Conservation (phyloP, 2,888 invertebrate genomes). For the Therioaphis trifolii region DNA sequence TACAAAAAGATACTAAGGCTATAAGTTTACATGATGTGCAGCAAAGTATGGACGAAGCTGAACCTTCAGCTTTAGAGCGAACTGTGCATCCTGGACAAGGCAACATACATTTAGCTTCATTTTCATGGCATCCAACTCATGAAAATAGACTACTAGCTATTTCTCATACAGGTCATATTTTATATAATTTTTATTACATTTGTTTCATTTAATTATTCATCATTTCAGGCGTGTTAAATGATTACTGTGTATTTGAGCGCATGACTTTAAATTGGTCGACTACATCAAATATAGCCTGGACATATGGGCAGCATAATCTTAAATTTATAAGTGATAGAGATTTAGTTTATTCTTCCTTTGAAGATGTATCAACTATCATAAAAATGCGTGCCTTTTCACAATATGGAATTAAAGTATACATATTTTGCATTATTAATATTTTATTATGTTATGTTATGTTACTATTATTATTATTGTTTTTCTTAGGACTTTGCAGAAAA, state of each 20-base stretch:
- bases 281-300: conserved; percentile 79
- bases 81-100: conserved; percentile 72
- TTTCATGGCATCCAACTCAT: conserved; percentile 88
- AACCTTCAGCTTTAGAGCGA: conserved; percentile 81
- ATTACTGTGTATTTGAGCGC: conserved; percentile 83
- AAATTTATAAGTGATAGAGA: conserved; percentile 73
- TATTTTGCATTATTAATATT: conserved; percentile 46
- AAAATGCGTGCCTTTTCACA: conserved; percentile 78
- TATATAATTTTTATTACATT: background rate
- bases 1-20: conserved; percentile 82
- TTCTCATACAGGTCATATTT: conserved; percentile 71
- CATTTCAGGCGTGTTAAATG: conserved; percentile 74
- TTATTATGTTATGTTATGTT: conserved; percentile 35
- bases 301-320: conserved; percentile 77
- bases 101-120: conserved; percentile 75
- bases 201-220: background rate
- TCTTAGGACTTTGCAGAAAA: conserved; percentile 79
- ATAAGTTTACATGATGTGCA: conserved; percentile 89
- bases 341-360: conserved; percentile 71
- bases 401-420: conserved; percentile 82
- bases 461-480: background rate
- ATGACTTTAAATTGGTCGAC: conserved; percentile 86
- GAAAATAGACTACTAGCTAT: conserved; percentile 82
- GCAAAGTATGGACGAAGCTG: conserved; percentile 78
- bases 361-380: conserved; percentile 81